These are phyloP conservation scores for Salarias fasciatus DNA, from an alignment of 2,797 vertebrate genomes.

Conservation along the genomic window DNA sequence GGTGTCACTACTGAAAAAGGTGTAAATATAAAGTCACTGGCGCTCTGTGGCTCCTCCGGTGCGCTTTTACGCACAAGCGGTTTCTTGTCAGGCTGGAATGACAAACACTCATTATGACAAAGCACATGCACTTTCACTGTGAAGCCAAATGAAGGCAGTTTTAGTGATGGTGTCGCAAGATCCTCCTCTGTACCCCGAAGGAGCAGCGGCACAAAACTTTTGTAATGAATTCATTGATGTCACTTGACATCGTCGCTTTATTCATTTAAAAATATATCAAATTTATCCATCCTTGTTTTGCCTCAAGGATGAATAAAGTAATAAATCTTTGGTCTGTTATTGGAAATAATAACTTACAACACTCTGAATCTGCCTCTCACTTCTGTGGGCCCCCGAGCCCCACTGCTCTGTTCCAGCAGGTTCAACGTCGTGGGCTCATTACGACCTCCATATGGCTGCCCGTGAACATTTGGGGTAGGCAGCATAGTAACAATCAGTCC, in stretches of 20 bases:
- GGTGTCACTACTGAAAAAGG: no score
- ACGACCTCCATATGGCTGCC: slow-evolving; percentile 70
- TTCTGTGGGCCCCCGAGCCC: slow-evolving; percentile 58
- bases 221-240: no score
- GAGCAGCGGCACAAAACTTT: no score
- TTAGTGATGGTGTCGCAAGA: no score
- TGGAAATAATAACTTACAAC: slow-evolving; percentile 64
- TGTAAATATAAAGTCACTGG: background rate
- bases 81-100: background rate
- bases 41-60: slow-evolving; percentile 6
- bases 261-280: background rate
- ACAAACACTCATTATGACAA: slow-evolving; percentile 14
- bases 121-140: slow-evolving; percentile 21
- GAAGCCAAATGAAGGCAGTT: no score
- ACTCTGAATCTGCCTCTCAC: slow-evolving; percentile 68
- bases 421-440: slow-evolving; percentile 73
- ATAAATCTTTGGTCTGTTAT: slow-evolving; percentile 50
- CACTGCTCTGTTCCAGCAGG: slow-evolving; percentile 68
- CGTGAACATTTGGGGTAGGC: slow-evolving; percentile 55
- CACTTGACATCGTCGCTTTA: no score
- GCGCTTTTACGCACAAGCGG: slow-evolving; percentile 45
- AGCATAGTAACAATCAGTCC: slow-evolving; percentile 40
- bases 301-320: slow-evolving; percentile 12
- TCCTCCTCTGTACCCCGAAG: no score
- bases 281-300: slow-evolving; percentile 2